Conservation (phyloP, 2,888 invertebrate genomes). For the Protodeltote pygarga region DNA sequence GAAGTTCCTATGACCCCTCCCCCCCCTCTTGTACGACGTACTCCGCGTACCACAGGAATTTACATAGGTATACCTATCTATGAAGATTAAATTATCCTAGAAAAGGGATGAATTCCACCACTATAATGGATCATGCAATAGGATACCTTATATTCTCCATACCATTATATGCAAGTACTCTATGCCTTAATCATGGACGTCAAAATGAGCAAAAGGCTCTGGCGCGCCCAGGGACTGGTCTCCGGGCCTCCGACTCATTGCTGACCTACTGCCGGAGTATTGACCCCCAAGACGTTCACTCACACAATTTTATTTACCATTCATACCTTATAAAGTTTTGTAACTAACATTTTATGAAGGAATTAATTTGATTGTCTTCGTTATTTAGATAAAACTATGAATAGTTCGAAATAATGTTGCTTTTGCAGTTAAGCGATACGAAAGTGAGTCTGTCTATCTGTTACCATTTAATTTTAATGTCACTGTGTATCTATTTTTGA, state of each 20-base stretch:
- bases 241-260: slow-evolving; percentile 60
- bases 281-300: slow-evolving; percentile 65
- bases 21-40: no score
- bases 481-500: no score
- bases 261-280: slow-evolving; percentile 79
- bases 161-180: no score
- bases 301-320: slow-evolving; percentile 40
- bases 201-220: slow-evolving; percentile 51
- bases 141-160: no score
- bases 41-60: no score
- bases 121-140: no score
- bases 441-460: no score
- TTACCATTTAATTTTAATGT: no score
- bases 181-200: slow-evolving; percentile 33
- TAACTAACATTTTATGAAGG: slow-evolving; percentile 16
- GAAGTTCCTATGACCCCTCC: no score
- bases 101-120: no score
- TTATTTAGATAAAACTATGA: neutral
- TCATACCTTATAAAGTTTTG: slow-evolving; percentile 31
- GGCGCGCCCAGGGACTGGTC: slow-evolving; percentile 54
- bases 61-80: no score
- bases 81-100: no score
- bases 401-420: neutral
- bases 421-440: neutral
- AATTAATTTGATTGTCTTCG: neutral